These are phyloP conservation scores for Crotalus viridis DNA, from an alignment of 2,113 vertebrate genomes.

Conservation along the genomic window DNA sequence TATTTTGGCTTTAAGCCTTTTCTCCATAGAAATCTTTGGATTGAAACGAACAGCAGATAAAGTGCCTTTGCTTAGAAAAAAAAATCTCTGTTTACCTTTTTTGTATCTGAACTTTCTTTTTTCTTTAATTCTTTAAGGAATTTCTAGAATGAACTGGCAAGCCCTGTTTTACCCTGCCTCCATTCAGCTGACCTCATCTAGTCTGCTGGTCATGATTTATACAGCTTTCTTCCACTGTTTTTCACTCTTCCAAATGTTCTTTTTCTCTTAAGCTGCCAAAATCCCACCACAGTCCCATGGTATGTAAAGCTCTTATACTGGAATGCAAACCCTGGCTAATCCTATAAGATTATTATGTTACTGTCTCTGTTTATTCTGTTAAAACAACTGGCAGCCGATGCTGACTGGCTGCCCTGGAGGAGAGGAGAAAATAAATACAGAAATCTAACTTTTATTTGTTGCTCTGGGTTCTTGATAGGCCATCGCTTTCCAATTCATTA, in stretches of 20 bases:
- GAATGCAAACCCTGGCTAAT: neutral
- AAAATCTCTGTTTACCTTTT: neutral
- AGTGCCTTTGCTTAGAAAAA: neutral
- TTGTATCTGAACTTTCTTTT: neutral
- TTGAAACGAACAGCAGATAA: neutral
- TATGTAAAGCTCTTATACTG: neutral
- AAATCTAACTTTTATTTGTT: slow-evolving; percentile 1
- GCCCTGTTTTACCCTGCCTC: neutral
- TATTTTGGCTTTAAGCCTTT: neutral
- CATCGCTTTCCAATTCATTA: neutral
- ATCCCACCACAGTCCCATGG: neutral
- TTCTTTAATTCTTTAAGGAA: neutral
- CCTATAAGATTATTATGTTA: neutral
- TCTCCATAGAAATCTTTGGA: neutral
- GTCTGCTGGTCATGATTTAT: neutral
- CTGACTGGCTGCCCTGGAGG: neutral
- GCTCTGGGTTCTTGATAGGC: neutral
- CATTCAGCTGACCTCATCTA: neutral
- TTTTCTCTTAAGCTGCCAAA: neutral
- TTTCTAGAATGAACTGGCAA: neutral
- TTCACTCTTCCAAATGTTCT: neutral
- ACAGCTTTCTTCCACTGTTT: neutral
- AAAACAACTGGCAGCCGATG: neutral
- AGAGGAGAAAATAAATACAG: slow-evolving; percentile 59
- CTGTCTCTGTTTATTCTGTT: neutral